A percentile compares a stretch with the other conserved stretches of the same genome.
These are phyloP conservation scores for Aphelenchoides bicaudatus DNA, from an alignment of 2,888 invertebrate species.

Conservation along the genomic window DNA sequence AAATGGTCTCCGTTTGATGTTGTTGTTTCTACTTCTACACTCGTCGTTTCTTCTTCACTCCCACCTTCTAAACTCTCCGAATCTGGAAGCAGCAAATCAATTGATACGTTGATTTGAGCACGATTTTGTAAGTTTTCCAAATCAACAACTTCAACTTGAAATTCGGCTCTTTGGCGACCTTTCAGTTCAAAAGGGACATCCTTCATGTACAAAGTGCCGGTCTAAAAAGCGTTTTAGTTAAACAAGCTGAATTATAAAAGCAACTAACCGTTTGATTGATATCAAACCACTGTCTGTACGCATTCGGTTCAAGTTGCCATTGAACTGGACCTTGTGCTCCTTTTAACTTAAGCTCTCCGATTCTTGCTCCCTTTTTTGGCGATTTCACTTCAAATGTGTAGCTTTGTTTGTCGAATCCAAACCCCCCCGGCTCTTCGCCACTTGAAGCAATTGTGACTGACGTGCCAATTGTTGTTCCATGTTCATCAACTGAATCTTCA, in stretches of 20 bases:
- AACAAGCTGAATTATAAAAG: neutral
- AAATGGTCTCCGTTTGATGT: no score
- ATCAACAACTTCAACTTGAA: conserved; percentile 19
- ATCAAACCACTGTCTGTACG: conserved; percentile 46
- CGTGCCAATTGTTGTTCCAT: neutral
- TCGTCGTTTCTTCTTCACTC: no score
- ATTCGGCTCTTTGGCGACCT: conserved; percentile 32
- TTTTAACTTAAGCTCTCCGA: conserved; percentile 26
- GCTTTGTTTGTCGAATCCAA: conserved; percentile 16
- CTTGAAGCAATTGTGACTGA: neutral
- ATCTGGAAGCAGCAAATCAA: conserved; percentile 22
- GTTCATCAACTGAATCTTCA: neutral
- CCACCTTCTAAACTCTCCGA: neutral
- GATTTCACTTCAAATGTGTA: conserved; percentile 20
- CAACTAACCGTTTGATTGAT: conserved; percentile 36
- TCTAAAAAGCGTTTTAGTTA: conserved; percentile 16
- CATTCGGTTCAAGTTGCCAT: conserved; percentile 40
- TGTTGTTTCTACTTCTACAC: no score
- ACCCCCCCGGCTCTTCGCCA: neutral
- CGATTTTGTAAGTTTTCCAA: conserved; percentile 7
- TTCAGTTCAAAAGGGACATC: conserved; percentile 27
- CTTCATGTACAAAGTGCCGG: conserved; percentile 22
- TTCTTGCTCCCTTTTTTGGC: conserved; percentile 1
- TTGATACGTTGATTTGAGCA: conserved; percentile 18
- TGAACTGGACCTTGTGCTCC: conserved; percentile 11